These are phyloP conservation scores for Iselma pallidipennis DNA, from an alignment of 2,888 invertebrate species.

Conservation along the genomic window DNA sequence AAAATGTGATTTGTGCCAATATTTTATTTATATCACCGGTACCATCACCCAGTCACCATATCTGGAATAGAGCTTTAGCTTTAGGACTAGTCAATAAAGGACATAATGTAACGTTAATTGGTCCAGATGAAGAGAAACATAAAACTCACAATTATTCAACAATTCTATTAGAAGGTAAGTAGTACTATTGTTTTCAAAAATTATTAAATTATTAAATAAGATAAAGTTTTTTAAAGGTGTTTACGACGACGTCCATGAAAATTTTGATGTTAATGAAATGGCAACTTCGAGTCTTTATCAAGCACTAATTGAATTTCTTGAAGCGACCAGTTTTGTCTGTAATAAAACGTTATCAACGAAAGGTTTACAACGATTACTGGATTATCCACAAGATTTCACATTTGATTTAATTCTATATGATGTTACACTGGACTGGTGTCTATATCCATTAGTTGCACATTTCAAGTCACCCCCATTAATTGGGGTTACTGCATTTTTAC, in stretches of 20 bases:
- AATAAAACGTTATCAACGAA: constrained; percentile 22
- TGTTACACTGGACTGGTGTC: constrained; percentile 34
- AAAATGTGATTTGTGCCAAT: constrained; percentile 15
- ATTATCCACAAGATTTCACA: constrained; percentile 41
- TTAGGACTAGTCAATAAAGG: constrained; percentile 18
- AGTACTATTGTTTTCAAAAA: no score
- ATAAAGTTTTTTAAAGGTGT: no score
- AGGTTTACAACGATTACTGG: constrained; percentile 36
- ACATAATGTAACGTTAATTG: constrained; percentile 25
- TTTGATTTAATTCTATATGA: constrained; percentile 45
- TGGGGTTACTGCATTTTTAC: constrained; percentile 21
- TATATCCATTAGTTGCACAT: constrained; percentile 40
- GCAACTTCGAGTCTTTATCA: neutral
- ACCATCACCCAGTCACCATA: constrained; percentile 26
- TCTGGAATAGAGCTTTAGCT: constrained; percentile 25
- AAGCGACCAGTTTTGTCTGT: neutral
- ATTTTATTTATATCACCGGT: constrained; percentile 21
- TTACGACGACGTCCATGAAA: no score
- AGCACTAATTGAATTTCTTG: neutral
- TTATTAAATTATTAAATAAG: no score
- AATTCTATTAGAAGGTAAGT: constrained; percentile 26
- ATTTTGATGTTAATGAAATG: no score
- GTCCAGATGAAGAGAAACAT: constrained; percentile 15
- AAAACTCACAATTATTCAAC: constrained; percentile 18
- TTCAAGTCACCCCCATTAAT: constrained; percentile 36